Percentiles rank a stretch among this genome's conserved stretches.
Evolutionary conservation across 2,888 invertebrate species (phyloP).

Genomic region (Sepioteuthis lessoniana): DNA sequence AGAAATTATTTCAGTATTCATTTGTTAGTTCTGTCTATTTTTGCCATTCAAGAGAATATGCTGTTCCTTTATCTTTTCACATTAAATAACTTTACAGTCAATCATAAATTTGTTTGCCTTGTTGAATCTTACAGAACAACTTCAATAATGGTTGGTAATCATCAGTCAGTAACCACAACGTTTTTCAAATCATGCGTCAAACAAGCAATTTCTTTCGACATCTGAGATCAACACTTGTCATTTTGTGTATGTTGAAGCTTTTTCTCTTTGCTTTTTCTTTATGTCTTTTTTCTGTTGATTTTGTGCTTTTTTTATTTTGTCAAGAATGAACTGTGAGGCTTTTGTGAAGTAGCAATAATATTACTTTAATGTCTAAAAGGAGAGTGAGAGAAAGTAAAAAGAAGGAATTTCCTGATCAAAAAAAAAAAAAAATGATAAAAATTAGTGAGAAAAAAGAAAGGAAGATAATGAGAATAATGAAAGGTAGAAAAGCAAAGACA

Average conservation of each 20-base stretch:
- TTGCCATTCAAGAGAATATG: background rate
- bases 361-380: background rate
- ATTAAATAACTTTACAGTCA: constrained; percentile 16
- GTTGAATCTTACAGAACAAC: background rate
- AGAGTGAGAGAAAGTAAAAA: no score
- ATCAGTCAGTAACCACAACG: background rate
- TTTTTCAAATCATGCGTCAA: constrained; percentile 8
- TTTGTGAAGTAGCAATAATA: background rate
- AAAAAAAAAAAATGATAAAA: no score
- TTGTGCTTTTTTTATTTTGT: no score
- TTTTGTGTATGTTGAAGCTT: background rate
- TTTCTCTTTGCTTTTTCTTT: background rate
- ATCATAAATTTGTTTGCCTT: background rate
- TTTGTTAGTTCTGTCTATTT: background rate
- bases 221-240: constrained; percentile 10
- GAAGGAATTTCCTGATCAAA: no score
- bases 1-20: background rate
- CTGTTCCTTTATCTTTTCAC: background rate
- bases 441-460: no score
- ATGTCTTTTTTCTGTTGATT: background rate
- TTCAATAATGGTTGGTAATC: background rate
- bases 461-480: no score
- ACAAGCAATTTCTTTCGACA: background rate
- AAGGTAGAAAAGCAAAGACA: no score
- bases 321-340: background rate